Base-by-base conservation (phyloP, 2,113 vertebrate species). In the Thunnus thynnus region DNA sequence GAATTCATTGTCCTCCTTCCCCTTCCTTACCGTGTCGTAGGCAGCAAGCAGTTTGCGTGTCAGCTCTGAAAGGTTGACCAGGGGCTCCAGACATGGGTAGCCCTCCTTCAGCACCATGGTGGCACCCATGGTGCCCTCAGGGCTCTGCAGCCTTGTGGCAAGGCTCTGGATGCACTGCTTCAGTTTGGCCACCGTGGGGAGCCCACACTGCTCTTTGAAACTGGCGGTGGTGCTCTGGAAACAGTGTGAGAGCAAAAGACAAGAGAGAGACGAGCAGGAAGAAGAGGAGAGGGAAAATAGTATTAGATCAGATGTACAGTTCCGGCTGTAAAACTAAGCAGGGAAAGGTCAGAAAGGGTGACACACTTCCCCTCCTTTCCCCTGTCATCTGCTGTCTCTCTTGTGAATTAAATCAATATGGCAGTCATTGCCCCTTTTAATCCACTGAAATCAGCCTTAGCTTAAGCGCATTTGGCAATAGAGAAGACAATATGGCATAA, bases 131-230 rank as follows among this genome's bases (percentile, higher is more conserved):
- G 80, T 7, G 20, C 93, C 97, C 77, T 99, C 98, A 0, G 95
- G 86, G 84, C 88, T 93, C 79, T 97, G 93, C 2, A 99, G 96
- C 46, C 98, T 93, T 0, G 97, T 96, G 81, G 96, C 96, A 88
- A 99, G 88, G 17, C 96, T 98, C 89, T 98, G 93, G 91, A 99
- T 97, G 95, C 98, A 99, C 95, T 99, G 98, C 93, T 99, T 99
- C 84, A 99, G 93, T 85, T 96, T 99, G 68, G 97, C 96, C 55
- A 97, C 97, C 6, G 96, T 95, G 54, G 98, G 97, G 85, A 99
- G 97, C 91, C 98, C 98, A n/a, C 98, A 99, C 82, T 98, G 96
- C 90, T 99, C 98, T 91, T 99, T 99, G 81, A 99, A 92, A 0
- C 96, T 96, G 83, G 97, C 93, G 3, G 97, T 96, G 36, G 97